Base-by-base conservation (phyloP, 2,888 invertebrate species). In the Abrostola tripartita region DNA sequence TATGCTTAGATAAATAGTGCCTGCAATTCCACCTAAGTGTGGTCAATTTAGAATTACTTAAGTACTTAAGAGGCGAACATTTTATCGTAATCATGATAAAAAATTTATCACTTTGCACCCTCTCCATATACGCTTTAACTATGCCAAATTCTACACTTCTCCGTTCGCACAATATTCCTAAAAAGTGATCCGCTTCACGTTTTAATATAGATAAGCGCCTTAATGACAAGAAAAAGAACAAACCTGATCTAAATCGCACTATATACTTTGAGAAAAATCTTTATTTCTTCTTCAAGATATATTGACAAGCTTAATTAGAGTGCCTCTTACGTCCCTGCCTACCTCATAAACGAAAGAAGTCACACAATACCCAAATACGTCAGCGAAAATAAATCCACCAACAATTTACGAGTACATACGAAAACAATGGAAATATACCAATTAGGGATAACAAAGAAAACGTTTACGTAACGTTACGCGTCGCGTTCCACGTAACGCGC, bases 371-470 rank as follows among this genome's bases (percentile, higher is more conserved):
- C 0, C 8, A n/a, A 52, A 42, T 49, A 64, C 59, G 57, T 58
- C 52, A 63, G 50, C 59, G 52, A 62, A 68, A 65, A 70, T 64
- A 68, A 68, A 55, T 57, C 61, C 55, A 9, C 11, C 42, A 42
- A 49, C 47, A 55, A 49, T 57, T 51, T 47, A 47, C 44, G 44
- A 47, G 64, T 58, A 61, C 55, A 64, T 61, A 68, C 54, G 64
- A 74, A 70, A 74, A 76, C 74, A 76, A 77, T 68, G 61, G 71
- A 65, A 71, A 76, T 74, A 71, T 74, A 71, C 68, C 68, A 76
- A 76, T 77, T 74, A 76, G 59, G 59, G 64, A 54, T 76, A 71
- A 71, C 71, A 77, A 77, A 74, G 74, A 76, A 76, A 76, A 61
- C 59, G 68, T 74, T 74, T 74, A 76, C 71, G 71, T 71, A 68